Percentiles rank a stretch among this genome's conserved stretches.
Conservation (phyloP, 2,113 vertebrate species). For the Procavia capensis region DNA sequence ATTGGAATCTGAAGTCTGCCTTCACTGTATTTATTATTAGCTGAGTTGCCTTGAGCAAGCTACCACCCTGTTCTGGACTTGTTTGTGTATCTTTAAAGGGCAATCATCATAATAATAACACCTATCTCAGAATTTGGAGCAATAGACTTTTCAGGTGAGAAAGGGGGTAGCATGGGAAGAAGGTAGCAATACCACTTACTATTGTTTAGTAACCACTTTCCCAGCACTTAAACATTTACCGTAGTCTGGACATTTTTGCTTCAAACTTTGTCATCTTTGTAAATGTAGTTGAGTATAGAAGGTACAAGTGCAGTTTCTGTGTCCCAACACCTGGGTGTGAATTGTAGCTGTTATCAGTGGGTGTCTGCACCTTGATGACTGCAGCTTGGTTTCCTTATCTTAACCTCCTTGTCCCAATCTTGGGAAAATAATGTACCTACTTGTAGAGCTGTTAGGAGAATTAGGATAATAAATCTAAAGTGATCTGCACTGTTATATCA, state of each 20-base stretch:
- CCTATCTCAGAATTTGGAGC: neutral
- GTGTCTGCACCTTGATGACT: neutral
- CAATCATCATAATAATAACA: neutral
- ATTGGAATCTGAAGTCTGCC: neutral
- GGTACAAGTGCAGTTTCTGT: neutral
- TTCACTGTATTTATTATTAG: neutral
- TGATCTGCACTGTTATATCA: neutral
- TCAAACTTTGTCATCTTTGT: fast-evolving
- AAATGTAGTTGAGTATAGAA: neutral
- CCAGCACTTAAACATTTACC: neutral
- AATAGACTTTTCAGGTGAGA: neutral
- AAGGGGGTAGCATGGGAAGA: neutral
- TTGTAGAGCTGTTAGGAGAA: neutral
- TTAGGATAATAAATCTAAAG: neutral
- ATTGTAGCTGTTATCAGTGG: fast-evolving
- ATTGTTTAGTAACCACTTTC: neutral
- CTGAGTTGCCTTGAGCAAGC: neutral
- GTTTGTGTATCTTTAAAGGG: neutral
- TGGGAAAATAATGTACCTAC: neutral
- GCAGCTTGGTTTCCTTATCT: neutral
- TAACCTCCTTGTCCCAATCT: neutral
- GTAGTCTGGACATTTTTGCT: fast-evolving
- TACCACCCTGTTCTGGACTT: neutral
- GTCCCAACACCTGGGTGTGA: neutral
- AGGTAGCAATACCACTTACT: neutral